Conservation (phyloP, 2,113 vertebrate genomes). For the Argyrosomus japonicus region DNA sequence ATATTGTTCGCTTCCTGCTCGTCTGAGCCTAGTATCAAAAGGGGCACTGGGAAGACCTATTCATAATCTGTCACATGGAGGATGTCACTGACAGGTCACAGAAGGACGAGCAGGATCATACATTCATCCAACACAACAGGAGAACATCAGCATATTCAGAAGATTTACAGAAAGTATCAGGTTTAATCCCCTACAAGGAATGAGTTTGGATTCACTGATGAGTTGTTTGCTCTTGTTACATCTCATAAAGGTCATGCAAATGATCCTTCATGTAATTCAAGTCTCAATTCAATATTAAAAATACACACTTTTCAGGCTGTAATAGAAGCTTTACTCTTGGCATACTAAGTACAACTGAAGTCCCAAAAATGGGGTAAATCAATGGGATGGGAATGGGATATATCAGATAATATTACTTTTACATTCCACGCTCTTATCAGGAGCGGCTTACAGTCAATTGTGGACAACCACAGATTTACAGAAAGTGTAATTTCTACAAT, state of each 20-base stretch:
- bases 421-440: slow-evolving; percentile 18
- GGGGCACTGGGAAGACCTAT: neutral
- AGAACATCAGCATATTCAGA: slow-evolving; percentile 7
- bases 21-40: neutral
- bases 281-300: slow-evolving; percentile 28
- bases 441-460: slow-evolving; percentile 20
- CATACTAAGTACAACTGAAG: slow-evolving; percentile 28
- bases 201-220: slow-evolving; percentile 18
- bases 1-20: slow-evolving; percentile 7
- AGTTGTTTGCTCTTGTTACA: slow-evolving; percentile 47
- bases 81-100: slow-evolving; percentile 16
- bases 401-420: slow-evolving; percentile 21
- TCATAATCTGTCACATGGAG: slow-evolving; percentile 19
- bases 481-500: slow-evolving; percentile 8
- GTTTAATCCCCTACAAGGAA: slow-evolving; percentile 14
- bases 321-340: slow-evolving; percentile 33
- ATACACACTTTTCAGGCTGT: slow-evolving; percentile 40
- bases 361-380: slow-evolving; percentile 39
- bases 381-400: slow-evolving; percentile 29
- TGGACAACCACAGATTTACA: slow-evolving; percentile 28
- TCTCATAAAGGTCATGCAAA: slow-evolving; percentile 56
- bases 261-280: slow-evolving; percentile 54
- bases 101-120: neutral
- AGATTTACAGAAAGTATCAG: too few relatives aligned
- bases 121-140: neutral